phyloP scores from a whole-genome alignment of 1,140 invertebrate genomes.

The Drosophila azteca region DNA sequence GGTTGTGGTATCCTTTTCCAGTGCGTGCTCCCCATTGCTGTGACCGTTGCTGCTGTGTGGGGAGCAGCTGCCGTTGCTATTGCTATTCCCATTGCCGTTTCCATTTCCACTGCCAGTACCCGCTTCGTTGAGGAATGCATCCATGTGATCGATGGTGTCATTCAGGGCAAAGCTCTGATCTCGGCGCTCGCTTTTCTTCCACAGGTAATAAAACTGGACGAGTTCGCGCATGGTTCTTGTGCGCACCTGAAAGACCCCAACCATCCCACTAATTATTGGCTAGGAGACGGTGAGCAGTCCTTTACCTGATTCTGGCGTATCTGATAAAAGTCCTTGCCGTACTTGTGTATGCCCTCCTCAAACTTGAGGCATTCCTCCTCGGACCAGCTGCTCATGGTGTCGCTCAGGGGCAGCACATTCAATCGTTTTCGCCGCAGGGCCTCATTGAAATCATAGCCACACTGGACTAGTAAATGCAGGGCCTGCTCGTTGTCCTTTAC shows the following conservation, averaged over 20 bases:
- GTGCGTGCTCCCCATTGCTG: slow-evolving; percentile 22
- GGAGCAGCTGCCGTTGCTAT: slow-evolving; percentile 38
- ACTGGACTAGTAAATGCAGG: slow-evolving; percentile 95
- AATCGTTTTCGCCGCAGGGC: slow-evolving; percentile 93
- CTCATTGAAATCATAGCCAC: slow-evolving; percentile 97
- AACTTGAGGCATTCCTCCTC: slow-evolving; percentile 99
- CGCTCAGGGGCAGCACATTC: slow-evolving; percentile 89
- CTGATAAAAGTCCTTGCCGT: slow-evolving; percentile 97
- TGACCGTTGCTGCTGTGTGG: slow-evolving; percentile 37
- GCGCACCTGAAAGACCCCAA: slow-evolving; percentile 85
- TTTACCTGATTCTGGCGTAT: slow-evolving; percentile 96
- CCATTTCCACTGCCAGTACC: slow-evolving; percentile 48
- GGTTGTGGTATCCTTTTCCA: slow-evolving; percentile 30
- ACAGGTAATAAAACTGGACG: slow-evolving; percentile 99
- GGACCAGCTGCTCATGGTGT: slow-evolving; percentile 95
- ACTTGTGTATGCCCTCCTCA: slow-evolving; percentile 95
- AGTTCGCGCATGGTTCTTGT: slow-evolving; percentile 98
- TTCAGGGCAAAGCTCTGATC: slow-evolving; percentile 86
- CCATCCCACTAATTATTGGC: slow-evolving; percentile 29
- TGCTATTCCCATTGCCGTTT: slow-evolving; percentile 10
- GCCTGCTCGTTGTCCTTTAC: slow-evolving; percentile 97
- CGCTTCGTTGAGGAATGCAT: slow-evolving; percentile 74
- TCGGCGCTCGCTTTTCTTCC: slow-evolving; percentile 99
- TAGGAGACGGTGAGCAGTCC: slow-evolving; percentile 16
- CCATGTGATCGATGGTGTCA: slow-evolving; percentile 82